Conservation (phyloP, 2,113 vertebrate species). For the Octodon degus region DNA sequence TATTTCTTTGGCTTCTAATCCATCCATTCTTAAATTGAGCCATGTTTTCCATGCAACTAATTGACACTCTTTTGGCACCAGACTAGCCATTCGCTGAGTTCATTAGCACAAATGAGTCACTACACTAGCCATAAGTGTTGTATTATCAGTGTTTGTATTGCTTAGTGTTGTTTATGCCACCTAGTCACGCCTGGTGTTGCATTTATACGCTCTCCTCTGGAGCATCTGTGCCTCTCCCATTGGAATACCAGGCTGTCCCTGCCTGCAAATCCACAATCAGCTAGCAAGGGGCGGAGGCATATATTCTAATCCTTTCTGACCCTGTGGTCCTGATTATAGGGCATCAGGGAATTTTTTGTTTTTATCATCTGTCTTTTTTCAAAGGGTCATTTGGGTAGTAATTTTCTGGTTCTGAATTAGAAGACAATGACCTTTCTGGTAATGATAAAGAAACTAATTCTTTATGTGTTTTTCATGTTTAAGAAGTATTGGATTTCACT, state of each 20-base stretch:
- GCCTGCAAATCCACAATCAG: background rate
- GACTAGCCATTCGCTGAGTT: background rate
- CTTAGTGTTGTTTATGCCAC: background rate
- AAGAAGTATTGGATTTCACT: background rate
- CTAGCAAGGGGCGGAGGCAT: background rate
- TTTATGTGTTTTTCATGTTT: background rate
- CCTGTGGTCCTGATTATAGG: background rate
- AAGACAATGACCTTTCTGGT: constrained; percentile 28
- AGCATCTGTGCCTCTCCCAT: constrained; percentile 30
- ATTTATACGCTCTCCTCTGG: background rate
- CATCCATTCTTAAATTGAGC: background rate
- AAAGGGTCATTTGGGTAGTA: background rate
- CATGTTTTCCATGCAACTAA: background rate
- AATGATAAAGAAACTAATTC: background rate
- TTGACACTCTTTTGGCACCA: background rate
- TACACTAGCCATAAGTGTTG: background rate
- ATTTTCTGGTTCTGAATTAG: constrained; percentile 47
- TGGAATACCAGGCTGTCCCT: background rate
- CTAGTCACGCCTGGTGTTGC: background rate
- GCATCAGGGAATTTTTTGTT: constrained; percentile 19
- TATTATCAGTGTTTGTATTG: background rate
- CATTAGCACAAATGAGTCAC: background rate
- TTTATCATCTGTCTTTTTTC: constrained; percentile 51
- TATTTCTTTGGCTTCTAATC: background rate
- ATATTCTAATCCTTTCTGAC: background rate